Evolutionary conservation across 2,797 vertebrate genomes (phyloP).

Genomic region (Numenius phaeopus): DNA sequence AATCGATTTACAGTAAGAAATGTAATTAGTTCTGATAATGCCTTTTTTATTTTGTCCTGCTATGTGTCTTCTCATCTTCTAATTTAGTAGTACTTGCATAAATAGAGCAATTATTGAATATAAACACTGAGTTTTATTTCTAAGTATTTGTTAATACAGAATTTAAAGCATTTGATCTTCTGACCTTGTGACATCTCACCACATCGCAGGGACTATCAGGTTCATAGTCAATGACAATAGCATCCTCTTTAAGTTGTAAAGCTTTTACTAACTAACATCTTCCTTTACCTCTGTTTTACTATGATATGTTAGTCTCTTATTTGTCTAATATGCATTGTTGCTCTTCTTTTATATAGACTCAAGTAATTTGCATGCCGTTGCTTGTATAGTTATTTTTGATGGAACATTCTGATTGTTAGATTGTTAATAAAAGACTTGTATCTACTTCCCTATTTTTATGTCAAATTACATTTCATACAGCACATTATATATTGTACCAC

Average conservation of each 20-base stretch:
- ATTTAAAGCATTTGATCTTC: not conserved
- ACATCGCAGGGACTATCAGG: not conserved
- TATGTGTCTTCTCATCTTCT: not conserved
- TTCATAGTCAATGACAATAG: not conserved
- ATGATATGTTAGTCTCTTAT: not conserved
- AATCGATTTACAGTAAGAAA: not conserved
- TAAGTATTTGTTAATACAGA: not conserved
- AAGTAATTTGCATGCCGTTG: not conserved
- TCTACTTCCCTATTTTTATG: not conserved
- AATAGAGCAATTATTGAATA: not conserved
- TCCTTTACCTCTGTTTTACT: not conserved
- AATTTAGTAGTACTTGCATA: not conserved
- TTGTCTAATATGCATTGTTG: not conserved
- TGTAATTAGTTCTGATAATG: not conserved
- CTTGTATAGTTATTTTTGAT: not conserved
- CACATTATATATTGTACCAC: not conserved
- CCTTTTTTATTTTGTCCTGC: not conserved
- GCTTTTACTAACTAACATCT: not conserved
- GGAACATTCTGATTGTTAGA: not conserved
- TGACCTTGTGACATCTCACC: not conserved
- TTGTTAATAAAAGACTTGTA: not conserved
- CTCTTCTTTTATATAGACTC: not conserved
- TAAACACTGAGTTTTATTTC: not conserved
- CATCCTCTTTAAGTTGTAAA: not conserved
- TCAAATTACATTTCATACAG: not conserved